A percentile compares a stretch with the other conserved stretches of the same genome.
phyloP scores from a whole-genome alignment of 2,113 vertebrate species.

The Ondatra zibethicus region DNA sequence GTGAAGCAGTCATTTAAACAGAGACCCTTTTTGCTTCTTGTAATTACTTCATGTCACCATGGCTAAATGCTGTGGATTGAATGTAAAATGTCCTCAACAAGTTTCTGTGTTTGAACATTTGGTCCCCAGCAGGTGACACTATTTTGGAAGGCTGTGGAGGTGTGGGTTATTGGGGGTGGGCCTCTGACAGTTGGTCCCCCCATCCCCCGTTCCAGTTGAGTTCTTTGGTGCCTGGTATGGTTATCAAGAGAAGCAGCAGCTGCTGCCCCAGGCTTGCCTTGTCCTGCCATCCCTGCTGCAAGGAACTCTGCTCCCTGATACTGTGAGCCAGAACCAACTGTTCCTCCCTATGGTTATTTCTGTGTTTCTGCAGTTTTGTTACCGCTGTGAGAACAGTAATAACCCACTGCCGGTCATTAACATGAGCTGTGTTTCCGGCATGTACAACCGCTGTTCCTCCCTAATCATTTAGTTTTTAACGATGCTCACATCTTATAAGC shows the following conservation, averaged over 20 bases:
- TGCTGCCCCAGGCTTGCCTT: not conserved
- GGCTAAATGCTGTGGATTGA: not conserved
- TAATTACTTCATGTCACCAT: not conserved
- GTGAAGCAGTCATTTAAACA: not conserved
- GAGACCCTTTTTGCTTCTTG: not conserved
- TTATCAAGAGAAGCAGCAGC: not conserved
- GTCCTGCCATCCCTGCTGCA: not conserved
- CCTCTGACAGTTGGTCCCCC: not conserved
- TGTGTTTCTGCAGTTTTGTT: not conserved
- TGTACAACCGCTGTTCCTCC: not conserved
- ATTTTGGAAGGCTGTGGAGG: not conserved
- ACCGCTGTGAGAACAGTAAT: not conserved
- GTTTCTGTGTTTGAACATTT: not conserved
- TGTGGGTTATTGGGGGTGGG: not conserved
- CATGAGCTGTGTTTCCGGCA: not conserved
- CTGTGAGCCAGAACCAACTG: not conserved
- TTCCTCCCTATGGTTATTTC: no score
- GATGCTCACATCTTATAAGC: not conserved
- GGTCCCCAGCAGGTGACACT: no score
- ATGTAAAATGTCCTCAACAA: not conserved
- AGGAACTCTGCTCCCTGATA: not conserved
- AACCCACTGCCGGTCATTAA: not conserved
- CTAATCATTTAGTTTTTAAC: not conserved
- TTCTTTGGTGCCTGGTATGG: not conserved
- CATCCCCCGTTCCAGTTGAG: not conserved